Conservation (phyloP, 1,140 invertebrate species). For the Drosophila pallidifrons region DNA sequence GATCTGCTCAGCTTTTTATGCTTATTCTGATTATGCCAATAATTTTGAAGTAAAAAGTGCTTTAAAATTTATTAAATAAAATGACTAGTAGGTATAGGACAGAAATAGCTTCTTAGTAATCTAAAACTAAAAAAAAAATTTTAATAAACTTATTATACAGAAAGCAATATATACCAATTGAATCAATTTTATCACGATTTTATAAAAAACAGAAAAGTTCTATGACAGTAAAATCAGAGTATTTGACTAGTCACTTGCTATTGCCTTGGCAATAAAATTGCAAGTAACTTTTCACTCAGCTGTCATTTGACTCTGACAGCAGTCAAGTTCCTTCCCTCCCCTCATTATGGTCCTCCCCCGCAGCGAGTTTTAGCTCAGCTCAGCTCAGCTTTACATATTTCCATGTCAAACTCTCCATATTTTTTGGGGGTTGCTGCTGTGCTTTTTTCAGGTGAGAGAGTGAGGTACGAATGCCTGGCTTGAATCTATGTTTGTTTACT, state of each 20-base stretch:
- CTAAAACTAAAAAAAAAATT: no score
- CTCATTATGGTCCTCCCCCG: not conserved
- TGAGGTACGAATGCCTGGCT: slow-evolving; percentile 18
- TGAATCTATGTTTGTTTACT: slow-evolving; percentile 58
- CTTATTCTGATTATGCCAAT: no score
- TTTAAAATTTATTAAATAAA: no score
- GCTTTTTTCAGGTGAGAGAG: slow-evolving; percentile 62
- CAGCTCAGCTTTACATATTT: slow-evolving; percentile 46
- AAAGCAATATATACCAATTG: no score
- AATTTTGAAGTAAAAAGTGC: no score
- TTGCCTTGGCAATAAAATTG: not conserved
- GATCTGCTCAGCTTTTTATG: no score
- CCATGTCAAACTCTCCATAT: slow-evolving; percentile 48
- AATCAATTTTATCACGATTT: no score
- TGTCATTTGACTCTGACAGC: slow-evolving; percentile 51
- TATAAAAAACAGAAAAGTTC: no score
- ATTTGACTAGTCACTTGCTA: not conserved
- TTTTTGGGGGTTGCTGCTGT: slow-evolving; percentile 73
- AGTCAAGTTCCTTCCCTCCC: slow-evolving; percentile 29
- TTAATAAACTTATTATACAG: no score
- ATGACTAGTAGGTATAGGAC: no score
- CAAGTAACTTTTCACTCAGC: slow-evolving; percentile 32
- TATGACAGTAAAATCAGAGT: not conserved
- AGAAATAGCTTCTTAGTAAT: no score
- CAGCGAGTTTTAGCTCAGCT: no score